phyloP scores from a whole-genome alignment of 2,113 vertebrate genomes.

The Corythornis cristatus region DNA sequence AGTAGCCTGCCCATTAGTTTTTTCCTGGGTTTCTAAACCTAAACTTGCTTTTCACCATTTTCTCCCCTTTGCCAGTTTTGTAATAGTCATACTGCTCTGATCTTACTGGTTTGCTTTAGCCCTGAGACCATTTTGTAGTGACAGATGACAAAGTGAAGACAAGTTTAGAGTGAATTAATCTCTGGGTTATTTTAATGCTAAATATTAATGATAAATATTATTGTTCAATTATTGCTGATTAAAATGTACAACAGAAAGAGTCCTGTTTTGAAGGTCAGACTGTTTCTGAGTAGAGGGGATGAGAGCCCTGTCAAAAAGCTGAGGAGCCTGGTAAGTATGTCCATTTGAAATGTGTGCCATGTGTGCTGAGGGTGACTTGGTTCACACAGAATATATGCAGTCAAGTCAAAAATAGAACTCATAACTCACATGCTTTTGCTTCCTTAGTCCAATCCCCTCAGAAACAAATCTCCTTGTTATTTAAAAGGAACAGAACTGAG shows the following conservation, averaged over 20 bases:
- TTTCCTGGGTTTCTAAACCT: not conserved
- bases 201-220: not conserved
- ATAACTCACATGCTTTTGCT: slow-evolving; percentile 57
- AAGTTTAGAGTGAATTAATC: not conserved
- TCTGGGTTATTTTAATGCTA: slow-evolving; percentile 2
- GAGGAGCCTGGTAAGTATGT: not conserved
- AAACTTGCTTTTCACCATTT: not conserved
- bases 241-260: not conserved
- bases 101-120: not conserved
- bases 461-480: slow-evolving; percentile 7
- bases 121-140: not conserved
- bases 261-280: not conserved
- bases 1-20: not conserved
- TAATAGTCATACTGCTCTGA: not conserved
- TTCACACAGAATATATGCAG: slow-evolving; percentile 60
- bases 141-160: not conserved
- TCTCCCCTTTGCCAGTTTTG: not conserved
- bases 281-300: not conserved
- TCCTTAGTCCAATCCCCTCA: slow-evolving; percentile 19
- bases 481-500: slow-evolving; percentile 13
- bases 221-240: not conserved
- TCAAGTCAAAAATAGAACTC: slow-evolving; percentile 65
- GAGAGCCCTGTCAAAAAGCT: not conserved
- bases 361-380: slow-evolving; percentile 39
- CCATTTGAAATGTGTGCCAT: slow-evolving; percentile 25